These are phyloP conservation scores for Peromyscus eremicus DNA, from an alignment of 2,797 vertebrate species.

Conservation along the genomic window DNA sequence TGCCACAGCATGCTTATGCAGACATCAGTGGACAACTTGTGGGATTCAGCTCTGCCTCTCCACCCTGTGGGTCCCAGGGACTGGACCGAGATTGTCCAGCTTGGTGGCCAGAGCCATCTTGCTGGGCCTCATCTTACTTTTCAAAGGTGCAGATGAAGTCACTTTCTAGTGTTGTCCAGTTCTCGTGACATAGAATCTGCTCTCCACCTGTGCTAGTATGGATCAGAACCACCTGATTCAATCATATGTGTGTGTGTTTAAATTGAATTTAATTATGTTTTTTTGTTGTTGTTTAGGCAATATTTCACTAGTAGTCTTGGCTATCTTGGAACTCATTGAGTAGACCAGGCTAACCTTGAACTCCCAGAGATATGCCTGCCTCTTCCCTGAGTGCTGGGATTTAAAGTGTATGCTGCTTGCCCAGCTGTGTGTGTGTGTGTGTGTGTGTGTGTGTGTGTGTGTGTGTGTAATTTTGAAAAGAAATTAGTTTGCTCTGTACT, in stretches of 20 bases:
- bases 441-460: too few species aligned
- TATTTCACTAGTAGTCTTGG: not conserved
- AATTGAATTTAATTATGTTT: not conserved
- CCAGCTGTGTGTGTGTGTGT: not conserved
- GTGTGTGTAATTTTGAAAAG: not conserved
- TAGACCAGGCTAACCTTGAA: not conserved
- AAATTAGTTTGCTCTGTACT: not conserved
- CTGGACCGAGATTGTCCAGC: too few species aligned
- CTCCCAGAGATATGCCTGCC: not conserved
- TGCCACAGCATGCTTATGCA: not conserved
- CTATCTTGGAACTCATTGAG: not conserved
- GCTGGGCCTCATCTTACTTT: not conserved
- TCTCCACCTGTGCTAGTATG: not conserved
- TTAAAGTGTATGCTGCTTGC: not conserved
- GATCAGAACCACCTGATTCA: not conserved
- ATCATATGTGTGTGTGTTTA: not conserved
- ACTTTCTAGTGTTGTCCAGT: not conserved
- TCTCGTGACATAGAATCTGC: accelerated
- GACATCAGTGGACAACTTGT: not conserved
- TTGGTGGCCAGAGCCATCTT: not conserved
- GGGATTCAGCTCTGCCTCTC: not conserved
- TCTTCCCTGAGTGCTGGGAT: not conserved
- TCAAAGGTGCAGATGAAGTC: not conserved
- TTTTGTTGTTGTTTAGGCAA: not conserved
- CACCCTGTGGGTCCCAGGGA: not conserved